phyloP scores from a whole-genome alignment of 2,797 vertebrate genomes.

The Phylloscopus collybita region DNA sequence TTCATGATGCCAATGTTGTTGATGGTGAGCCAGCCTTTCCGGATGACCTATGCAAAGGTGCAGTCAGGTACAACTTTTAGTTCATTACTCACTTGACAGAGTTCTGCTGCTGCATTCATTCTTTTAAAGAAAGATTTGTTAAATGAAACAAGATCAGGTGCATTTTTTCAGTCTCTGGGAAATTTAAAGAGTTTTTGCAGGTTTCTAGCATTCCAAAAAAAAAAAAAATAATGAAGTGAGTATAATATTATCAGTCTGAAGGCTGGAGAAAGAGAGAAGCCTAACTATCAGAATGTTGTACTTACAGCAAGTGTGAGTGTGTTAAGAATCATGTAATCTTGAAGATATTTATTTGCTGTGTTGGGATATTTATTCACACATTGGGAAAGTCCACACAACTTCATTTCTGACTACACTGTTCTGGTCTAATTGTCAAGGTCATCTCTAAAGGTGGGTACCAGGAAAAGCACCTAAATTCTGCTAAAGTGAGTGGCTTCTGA shows the following conservation, averaged over 20 bases:
- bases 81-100: not conserved
- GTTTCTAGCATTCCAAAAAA: not conserved
- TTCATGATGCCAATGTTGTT: constrained; percentile 94
- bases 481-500: not conserved
- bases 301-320: not conserved
- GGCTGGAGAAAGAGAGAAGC: not conserved
- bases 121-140: not conserved
- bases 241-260: not conserved
- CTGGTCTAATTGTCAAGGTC: not conserved
- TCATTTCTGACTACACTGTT: not conserved
- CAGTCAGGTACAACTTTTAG: constrained; percentile 59
- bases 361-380: not conserved
- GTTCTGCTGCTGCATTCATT: not conserved
- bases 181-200: not conserved
- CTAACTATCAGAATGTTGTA: not conserved
- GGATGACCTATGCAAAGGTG: constrained; percentile 85
- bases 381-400: not conserved
- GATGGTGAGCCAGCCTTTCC: constrained; percentile 93
- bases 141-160: not conserved
- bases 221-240: not conserved
- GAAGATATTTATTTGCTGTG: not conserved
- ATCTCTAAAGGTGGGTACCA: not conserved
- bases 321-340: not conserved
- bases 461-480: not conserved
- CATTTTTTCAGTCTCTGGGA: constrained; percentile 1